Evolutionary conservation across 1,140 invertebrate species (phyloP).

Genomic region (Anagrus nilaparvatae): DNA sequence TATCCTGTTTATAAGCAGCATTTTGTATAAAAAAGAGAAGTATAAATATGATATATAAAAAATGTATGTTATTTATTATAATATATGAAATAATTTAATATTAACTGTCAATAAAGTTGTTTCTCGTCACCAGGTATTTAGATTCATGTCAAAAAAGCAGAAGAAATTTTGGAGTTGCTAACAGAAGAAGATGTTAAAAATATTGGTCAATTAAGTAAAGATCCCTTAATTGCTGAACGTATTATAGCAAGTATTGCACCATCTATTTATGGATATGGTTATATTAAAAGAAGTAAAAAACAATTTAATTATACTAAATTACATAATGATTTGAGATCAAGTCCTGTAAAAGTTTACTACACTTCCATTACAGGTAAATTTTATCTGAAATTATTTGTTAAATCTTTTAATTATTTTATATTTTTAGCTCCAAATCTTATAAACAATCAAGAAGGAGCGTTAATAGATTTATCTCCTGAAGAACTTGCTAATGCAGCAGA

Average conservation of each 20-base stretch:
- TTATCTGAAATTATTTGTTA: no score
- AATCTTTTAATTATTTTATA: no score
- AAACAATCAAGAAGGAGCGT: slow-evolving; percentile 43
- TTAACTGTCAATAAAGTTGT: no score
- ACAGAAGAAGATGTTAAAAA: slow-evolving; percentile 93
- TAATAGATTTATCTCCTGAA: slow-evolving; percentile 53
- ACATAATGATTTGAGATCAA: slow-evolving; percentile 49
- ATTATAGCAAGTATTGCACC: slow-evolving; percentile 93
- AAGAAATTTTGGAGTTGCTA: slow-evolving; percentile 76
- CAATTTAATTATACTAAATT: slow-evolving; percentile 71
- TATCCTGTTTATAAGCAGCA: no score
- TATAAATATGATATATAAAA: no score
- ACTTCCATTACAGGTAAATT: slow-evolving; percentile 36
- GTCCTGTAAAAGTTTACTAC: slow-evolving; percentile 40
- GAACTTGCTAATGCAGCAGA: slow-evolving; percentile 31
- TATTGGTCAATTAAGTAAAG: slow-evolving; percentile 82
- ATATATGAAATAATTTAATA: no score
- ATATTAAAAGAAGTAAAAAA: slow-evolving; percentile 85
- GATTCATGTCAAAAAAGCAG: slow-evolving; percentile 90
- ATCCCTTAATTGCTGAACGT: slow-evolving; percentile 84
- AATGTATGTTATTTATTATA: no score
- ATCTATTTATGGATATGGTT: slow-evolving; percentile 96
- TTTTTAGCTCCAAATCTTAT: no score
- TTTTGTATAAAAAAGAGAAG: no score
- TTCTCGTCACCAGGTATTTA: no score